Evolutionary conservation across 2,888 invertebrate species (phyloP), one percentile per base, ranked within the genome.

Genomic region (Eupithecia exiguata): DNA sequence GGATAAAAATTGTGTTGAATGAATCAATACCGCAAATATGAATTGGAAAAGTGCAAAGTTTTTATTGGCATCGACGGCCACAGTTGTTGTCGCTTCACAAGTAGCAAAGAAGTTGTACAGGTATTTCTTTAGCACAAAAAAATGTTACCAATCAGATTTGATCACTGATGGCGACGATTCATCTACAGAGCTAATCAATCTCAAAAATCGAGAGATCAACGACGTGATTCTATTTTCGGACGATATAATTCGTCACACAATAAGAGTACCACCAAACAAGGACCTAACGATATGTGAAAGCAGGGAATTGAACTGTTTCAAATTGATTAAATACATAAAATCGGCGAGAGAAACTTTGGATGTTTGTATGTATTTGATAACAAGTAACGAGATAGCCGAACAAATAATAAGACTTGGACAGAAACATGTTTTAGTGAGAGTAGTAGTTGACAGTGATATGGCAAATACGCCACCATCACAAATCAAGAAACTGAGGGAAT

Each of bases 281-380:
- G 90, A 92, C 66, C 79, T 92, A 75, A 88, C 88, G 25, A 87
- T 92, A 79, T 91, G 92, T 84, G 91, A 93, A 85, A 93, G 92
- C 74, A 89, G 94, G 80, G 92, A 94, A 80, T 76, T 92, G 4
- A 94, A 93, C 78, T 94, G 94, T 78, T 92, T 93, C 71, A 94
- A 94, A 84, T 83, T 94, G 77, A 92, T 94, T 65, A 93, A 91
- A 79, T 94, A 94, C 74, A 89, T 94, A 38, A 94, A 93, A 82
- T 92, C 94, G 49, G 92, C 94, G 75, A 91, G 91, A 80, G 94
- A 94, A 83, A 94, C 94, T 2, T 83, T 94, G 30, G 94, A 94
- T 77, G 93, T 94, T 68, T 94, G 94, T 83, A 94, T 94, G 94
- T 94, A 94, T 86, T 88, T 94, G 77, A 93, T 94, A 78, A 94